Evolutionary conservation across 2,113 vertebrate genomes (phyloP).

Genomic region (Prunella fulvescens): DNA sequence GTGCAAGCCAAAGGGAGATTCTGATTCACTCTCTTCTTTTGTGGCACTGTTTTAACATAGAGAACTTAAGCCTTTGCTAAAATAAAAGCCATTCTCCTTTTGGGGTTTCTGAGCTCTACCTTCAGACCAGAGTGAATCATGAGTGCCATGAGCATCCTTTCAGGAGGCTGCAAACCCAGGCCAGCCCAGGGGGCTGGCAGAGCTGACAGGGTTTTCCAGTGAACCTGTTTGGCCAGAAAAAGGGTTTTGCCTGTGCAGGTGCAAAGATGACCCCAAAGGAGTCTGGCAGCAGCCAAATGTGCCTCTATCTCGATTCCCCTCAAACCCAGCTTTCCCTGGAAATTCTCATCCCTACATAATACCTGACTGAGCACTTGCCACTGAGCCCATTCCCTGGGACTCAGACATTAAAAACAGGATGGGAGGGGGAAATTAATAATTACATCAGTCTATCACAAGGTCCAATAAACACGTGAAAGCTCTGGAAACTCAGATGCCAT

Average conservation of each 20-base stretch:
- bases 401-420: neutral
- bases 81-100: neutral
- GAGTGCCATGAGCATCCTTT: rapidly evolving
- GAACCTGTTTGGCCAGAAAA: neutral
- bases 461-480: neutral
- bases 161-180: neutral
- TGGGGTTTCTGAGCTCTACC: neutral
- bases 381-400: neutral
- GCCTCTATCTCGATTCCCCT: rapidly evolving
- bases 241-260: neutral
- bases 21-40: neutral
- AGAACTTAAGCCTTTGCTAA: neutral
- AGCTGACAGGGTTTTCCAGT: neutral
- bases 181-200: neutral
- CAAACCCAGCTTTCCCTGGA: neutral
- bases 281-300: neutral
- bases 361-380: rapidly evolving
- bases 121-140: neutral
- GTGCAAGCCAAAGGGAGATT: rapidly evolving
- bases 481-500: neutral
- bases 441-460: neutral
- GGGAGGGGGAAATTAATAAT: neutral
- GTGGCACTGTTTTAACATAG: neutral
- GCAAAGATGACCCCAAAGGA: neutral
- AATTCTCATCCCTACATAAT: neutral